A percentile compares a stretch with the other conserved stretches of the same genome.
phyloP scores from a whole-genome alignment of 2,888 invertebrate species.

The Meliscaeva auricollis region DNA sequence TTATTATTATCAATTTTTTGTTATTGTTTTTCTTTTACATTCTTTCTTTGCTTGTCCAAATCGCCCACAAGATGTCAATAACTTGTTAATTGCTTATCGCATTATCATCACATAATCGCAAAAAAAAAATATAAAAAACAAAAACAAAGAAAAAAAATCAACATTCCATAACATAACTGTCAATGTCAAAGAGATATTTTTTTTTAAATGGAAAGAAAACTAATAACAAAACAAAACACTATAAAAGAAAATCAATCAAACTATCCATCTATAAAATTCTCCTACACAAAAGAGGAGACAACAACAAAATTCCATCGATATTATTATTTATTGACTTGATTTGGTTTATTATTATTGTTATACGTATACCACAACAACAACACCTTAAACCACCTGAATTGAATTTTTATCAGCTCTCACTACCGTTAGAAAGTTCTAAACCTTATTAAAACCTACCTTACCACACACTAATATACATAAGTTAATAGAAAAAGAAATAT shows the following conservation, averaged over 20 bases:
- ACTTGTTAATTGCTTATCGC: constrained; percentile 7
- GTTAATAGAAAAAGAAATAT: not conserved
- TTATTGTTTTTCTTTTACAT: not conserved
- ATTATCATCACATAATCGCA: constrained; percentile 1
- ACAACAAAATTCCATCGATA: not conserved
- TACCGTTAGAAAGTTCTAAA: constrained; percentile 70
- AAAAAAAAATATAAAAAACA: not conserved
- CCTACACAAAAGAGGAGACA: not conserved
- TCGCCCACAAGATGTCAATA: constrained; percentile 22
- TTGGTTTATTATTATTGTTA: constrained; percentile 11
- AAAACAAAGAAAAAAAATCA: not conserved
- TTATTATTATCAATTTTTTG: too few species aligned
- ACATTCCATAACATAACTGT: constrained; percentile 29
- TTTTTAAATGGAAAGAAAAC: not conserved
- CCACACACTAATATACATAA: not conserved
- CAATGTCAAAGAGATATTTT: constrained; percentile 31
- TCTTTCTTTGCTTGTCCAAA: not conserved
- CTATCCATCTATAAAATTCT: not conserved
- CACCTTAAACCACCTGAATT: constrained; percentile 38
- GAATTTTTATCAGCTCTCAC: constrained; percentile 62
- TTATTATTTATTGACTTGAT: not conserved
- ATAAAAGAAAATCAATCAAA: not conserved
- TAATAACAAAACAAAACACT: not conserved
- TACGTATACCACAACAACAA: constrained; percentile 9
- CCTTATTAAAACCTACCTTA: constrained; percentile 9